Conservation (phyloP, 2,888 invertebrate species). For the Caenorhabditis sp. region DNA sequence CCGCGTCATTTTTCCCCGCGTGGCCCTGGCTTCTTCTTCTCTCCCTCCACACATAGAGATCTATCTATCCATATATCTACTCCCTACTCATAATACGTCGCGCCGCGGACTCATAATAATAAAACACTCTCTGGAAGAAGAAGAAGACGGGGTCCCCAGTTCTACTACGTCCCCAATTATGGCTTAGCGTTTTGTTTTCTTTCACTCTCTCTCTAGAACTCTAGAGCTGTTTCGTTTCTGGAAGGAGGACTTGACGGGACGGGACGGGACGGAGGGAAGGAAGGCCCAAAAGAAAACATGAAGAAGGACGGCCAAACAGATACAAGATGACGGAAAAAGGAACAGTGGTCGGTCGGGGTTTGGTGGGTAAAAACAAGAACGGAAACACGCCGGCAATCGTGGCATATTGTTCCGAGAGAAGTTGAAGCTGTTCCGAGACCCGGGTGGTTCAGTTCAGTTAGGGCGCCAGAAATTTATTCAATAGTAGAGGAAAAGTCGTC, state of each 20-base stretch:
- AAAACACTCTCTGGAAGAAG: constrained; percentile 34
- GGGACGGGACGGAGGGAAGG: not conserved
- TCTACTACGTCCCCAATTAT: constrained; percentile 43
- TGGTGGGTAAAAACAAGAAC: constrained; percentile 1
- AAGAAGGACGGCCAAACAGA: not conserved
- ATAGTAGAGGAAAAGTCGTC: constrained; percentile 15
- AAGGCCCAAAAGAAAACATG: not conserved
- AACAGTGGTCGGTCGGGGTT: too few species aligned
- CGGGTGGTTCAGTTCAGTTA: too few species aligned
- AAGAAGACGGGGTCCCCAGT: constrained; percentile 4
- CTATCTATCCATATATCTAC: too few species aligned
- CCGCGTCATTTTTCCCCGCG: constrained; percentile 18
- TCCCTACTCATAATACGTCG: constrained; percentile 29
- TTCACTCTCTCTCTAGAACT: too few species aligned
- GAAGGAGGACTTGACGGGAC: too few species aligned
- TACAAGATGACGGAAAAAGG: not conserved
- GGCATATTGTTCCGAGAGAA: constrained; percentile 17
- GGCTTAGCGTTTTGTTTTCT: constrained; percentile 34
- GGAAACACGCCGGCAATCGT: constrained; percentile 7
- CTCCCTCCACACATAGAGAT: too few species aligned
- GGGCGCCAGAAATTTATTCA: constrained; percentile 14
- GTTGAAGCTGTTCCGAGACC: too few species aligned
- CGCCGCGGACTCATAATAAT: constrained; percentile 46
- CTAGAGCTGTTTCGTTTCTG: too few species aligned
- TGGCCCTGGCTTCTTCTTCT: not conserved